Evolutionary conservation across 2,113 vertebrate species (phyloP).

Genomic region (Nothocercus julius): DNA sequence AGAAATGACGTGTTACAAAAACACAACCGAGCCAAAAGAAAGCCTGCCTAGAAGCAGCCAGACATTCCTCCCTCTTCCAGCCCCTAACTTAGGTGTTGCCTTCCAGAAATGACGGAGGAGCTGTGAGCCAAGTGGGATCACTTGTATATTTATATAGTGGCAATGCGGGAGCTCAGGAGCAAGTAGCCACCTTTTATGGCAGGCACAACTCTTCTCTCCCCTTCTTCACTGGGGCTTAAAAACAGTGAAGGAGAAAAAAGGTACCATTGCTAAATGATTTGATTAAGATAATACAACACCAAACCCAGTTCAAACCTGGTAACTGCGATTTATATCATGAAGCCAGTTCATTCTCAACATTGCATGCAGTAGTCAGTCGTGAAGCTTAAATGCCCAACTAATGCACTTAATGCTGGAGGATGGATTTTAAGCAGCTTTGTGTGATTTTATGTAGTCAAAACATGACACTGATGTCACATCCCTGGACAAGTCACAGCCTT

Average conservation of each 20-base stretch:
- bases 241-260: not conserved
- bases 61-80: not conserved
- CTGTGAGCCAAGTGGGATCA: not conserved
- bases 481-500: conserved; percentile 58
- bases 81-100: fast-evolving
- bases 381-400: not conserved
- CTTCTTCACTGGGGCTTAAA: not conserved
- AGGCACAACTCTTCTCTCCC: not conserved
- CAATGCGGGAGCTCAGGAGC: not conserved
- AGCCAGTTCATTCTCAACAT: not conserved
- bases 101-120: not conserved
- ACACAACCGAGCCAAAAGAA: not conserved
- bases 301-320: not conserved
- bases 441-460: conserved; percentile 68
- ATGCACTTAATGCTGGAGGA: not conserved
- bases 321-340: not conserved
- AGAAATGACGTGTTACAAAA: not conserved
- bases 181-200: not conserved
- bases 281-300: not conserved
- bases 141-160: not conserved
- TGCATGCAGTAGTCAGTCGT: not conserved
- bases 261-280: not conserved
- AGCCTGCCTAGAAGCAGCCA: not conserved
- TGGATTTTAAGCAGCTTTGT: conserved; percentile 4
- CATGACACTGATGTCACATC: conserved; percentile 53